phyloP scores from a whole-genome alignment of 2,113 vertebrate species.

The Lagopus leucura region DNA sequence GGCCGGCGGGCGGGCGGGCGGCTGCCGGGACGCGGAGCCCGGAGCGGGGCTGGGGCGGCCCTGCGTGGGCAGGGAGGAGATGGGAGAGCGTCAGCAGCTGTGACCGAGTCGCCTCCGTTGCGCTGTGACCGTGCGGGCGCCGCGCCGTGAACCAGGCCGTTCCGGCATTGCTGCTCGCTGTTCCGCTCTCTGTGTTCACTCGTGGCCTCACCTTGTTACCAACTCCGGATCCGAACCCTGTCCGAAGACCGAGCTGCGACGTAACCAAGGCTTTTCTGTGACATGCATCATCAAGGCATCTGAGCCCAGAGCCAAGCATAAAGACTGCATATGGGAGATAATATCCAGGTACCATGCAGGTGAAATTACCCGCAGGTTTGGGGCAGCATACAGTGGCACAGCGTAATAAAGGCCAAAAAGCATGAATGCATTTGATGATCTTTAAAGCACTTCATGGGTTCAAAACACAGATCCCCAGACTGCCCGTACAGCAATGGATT shows the following conservation, averaged over 20 bases:
- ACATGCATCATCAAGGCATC: rapidly evolving
- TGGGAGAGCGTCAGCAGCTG: neutral
- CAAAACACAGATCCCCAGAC: neutral
- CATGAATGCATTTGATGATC: neutral
- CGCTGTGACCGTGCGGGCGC: rapidly evolving
- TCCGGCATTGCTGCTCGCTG: rapidly evolving
- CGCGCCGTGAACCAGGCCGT: rapidly evolving
- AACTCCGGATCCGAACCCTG: rapidly evolving
- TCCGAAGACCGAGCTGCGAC: neutral
- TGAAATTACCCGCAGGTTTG: neutral
- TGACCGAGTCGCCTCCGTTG: rapidly evolving
- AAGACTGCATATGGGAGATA: neutral
- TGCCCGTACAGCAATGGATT: neutral
- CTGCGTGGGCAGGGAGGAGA: too few relatives aligned
- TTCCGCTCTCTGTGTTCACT: rapidly evolving
- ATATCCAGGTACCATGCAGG: neutral
- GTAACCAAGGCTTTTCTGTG: neutral
- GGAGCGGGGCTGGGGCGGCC: too few relatives aligned
- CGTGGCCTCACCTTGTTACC: neutral
- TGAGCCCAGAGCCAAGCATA: neutral
- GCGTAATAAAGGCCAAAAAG: neutral
- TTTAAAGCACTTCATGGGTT: neutral
- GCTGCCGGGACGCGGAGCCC: too few relatives aligned
- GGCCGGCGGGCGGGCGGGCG: neutral
- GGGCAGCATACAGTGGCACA: neutral